Evolutionary conservation across 2,113 vertebrate genomes (phyloP), one percentile per base, ranked within the genome.

Genomic region (Thinocorus orbignyianus): DNA sequence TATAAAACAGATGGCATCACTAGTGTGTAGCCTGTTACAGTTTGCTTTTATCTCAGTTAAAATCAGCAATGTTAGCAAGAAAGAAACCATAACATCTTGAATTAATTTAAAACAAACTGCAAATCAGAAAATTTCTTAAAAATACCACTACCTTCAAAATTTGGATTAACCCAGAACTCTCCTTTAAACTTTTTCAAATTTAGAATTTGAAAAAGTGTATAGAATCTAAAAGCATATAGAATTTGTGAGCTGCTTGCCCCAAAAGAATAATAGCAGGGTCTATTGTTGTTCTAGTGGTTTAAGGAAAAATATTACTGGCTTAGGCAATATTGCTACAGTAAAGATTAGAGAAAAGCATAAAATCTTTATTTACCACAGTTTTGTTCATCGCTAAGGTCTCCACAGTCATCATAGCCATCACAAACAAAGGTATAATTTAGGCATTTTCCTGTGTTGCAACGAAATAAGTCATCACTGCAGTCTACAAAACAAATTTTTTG

Each of bases 341-440:
- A 51, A 80, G 16, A 80, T 26, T 82, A 66, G 2, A 83, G 26
- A 82, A 84, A 87, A 81, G 15, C 25, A 77, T 20, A 64, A 46
- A 26, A 55, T 17, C 72, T 71, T 11, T 15, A 94, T 98, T 98
- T 97, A 99, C 99, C 98, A 95, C 99, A 99, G 95, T 97, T 98
- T 14, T 98, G 98, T 70, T 99, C 99, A 20, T 99, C 99, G 0
- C 99, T 99, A 87, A 99, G 98, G 92, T 99, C 99, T 73, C 99
- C 99, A 82, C 99, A 99, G 97, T 99, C 99, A 54, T 99, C 98
- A 4, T 99, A 99, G 5, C 99, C 99, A 37, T 99, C 99, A 95
- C 99, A 99, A 64, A 99, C 97, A 30, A 99, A 98, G 74, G 97
- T 94, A 4, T 97, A 97, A 64, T 98, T 97, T 37, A 99, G 97